Evolutionary conservation across 1,140 invertebrate genomes (phyloP).

Genomic region (Dryas iulia): DNA sequence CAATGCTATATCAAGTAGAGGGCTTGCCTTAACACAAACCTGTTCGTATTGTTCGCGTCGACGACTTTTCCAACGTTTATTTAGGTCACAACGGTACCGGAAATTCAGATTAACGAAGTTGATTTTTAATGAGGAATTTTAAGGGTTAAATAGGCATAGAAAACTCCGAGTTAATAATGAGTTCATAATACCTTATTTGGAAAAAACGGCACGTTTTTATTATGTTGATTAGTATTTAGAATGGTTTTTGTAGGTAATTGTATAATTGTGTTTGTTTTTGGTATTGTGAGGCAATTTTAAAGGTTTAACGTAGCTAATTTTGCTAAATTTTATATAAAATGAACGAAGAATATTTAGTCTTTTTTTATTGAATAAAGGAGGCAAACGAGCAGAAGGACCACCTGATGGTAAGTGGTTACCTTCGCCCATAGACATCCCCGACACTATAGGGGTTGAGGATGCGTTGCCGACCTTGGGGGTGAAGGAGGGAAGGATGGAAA

Average conservation of each 20-base stretch:
- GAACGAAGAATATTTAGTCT: too few species aligned
- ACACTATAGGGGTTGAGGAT: too few species aligned
- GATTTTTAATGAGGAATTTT: constrained; percentile 24
- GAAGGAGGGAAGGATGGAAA: too few species aligned
- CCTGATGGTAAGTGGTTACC: too few species aligned
- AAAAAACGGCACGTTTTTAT: not conserved
- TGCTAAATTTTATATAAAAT: too few species aligned
- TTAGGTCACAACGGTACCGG: constrained; percentile 20
- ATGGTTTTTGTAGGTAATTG: not conserved
- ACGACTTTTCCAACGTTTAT: constrained; percentile 23
- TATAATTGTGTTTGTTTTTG: not conserved
- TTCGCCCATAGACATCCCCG: too few species aligned
- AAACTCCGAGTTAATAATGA: not conserved
- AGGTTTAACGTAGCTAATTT: too few species aligned
- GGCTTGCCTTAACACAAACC: not conserved
- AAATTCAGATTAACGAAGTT: constrained; percentile 23
- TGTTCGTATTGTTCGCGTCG: constrained; percentile 21
- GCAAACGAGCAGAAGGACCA: too few species aligned
- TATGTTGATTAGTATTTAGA: not conserved
- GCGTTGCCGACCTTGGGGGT: too few species aligned
- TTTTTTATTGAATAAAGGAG: too few species aligned
- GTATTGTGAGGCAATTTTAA: too few species aligned
- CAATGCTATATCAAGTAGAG: not conserved
- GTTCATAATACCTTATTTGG: not conserved
- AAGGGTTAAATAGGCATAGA: not conserved